Percentiles rank a stretch among this genome's conserved stretches.
These are phyloP conservation scores for Lithophane semibrunnea DNA, from an alignment of 2,888 invertebrate genomes.

Conservation along the genomic window DNA sequence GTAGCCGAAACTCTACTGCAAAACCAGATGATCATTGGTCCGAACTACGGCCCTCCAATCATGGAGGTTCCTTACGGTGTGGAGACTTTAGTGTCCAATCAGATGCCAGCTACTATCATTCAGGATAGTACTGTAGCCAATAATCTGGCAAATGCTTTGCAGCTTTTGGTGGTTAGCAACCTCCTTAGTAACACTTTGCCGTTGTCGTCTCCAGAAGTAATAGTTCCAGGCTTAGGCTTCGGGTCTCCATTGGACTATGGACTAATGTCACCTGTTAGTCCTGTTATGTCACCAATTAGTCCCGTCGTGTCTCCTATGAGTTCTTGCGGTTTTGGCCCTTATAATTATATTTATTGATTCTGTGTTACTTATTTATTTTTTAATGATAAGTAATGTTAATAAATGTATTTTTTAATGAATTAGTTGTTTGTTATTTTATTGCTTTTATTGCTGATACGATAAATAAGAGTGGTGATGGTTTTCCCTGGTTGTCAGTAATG, in stretches of 20 bases:
- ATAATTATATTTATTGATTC: constrained; percentile 69
- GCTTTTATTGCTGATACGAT: too few relatives aligned
- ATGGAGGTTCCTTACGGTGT: constrained; percentile 64
- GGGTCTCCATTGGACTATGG: constrained; percentile 61
- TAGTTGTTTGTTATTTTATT: background rate
- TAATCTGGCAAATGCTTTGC: constrained; percentile 83
- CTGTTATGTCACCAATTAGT: constrained; percentile 45
- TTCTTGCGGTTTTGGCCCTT: constrained; percentile 56
- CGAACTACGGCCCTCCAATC: constrained; percentile 54
- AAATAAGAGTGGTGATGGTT: too few relatives aligned
- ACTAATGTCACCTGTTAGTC: constrained; percentile 27
- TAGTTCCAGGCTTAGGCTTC: constrained; percentile 57
- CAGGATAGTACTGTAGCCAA: constrained; percentile 84
- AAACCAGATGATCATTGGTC: constrained; percentile 69
- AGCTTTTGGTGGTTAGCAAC: constrained; percentile 83
- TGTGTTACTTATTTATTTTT: constrained; percentile 36
- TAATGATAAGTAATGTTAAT: constrained; percentile 27
- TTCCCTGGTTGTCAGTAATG: too few relatives aligned
- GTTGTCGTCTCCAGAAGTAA: constrained; percentile 66
- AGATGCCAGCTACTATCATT: constrained; percentile 72
- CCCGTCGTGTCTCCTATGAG: constrained; percentile 12
- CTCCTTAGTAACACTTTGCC: constrained; percentile 80
- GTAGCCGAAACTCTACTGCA: constrained; percentile 67
- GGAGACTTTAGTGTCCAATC: constrained; percentile 65
- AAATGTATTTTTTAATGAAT: constrained; percentile 10